A percentile compares a stretch with the other conserved stretches of the same genome.
phyloP scores from a whole-genome alignment of 1,140 invertebrate species.

The Drosophila ananassae region DNA sequence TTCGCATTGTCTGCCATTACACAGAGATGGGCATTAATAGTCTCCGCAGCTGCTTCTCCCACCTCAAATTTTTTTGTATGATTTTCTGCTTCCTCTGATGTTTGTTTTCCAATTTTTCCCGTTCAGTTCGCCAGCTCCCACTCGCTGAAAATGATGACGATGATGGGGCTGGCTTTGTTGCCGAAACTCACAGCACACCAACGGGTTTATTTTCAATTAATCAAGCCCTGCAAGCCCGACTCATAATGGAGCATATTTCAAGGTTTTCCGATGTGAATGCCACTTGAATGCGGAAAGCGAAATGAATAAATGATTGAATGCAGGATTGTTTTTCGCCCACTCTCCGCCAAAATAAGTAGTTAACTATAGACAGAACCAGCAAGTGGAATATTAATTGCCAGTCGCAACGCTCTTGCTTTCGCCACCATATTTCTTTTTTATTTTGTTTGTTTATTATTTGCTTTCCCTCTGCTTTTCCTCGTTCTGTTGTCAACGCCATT shows the following conservation, averaged over 20 bases:
- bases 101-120: slow-evolving; percentile 12
- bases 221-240: slow-evolving; percentile 46
- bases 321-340: slow-evolving; percentile 33
- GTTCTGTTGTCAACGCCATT: slow-evolving; percentile 68
- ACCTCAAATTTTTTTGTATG: slow-evolving; percentile 8
- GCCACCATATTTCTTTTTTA: slow-evolving; percentile 42
- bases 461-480: slow-evolving; percentile 21
- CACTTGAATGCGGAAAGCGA: slow-evolving; percentile 56
- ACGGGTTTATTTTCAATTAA: slow-evolving; percentile 76
- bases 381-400: slow-evolving; percentile 57
- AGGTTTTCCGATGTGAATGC: slow-evolving; percentile 40
- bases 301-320: slow-evolving; percentile 68
- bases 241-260: slow-evolving; percentile 44
- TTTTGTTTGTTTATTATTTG: slow-evolving; percentile 1
- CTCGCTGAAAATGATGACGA: slow-evolving; percentile 33
- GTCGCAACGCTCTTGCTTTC: slow-evolving; percentile 19
- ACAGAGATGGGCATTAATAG: slow-evolving; percentile 74
- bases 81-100: slow-evolving; percentile 30
- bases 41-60: slow-evolving; percentile 37
- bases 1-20: slow-evolving; percentile 64
- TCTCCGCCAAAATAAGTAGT: slow-evolving; percentile 42
- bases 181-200: slow-evolving; percentile 31
- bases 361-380: slow-evolving; percentile 44
- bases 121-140: background rate
- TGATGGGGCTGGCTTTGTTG: slow-evolving; percentile 53